Base-by-base conservation (phyloP, 1,140 invertebrate species). In the Sycobia sp. region DNA sequence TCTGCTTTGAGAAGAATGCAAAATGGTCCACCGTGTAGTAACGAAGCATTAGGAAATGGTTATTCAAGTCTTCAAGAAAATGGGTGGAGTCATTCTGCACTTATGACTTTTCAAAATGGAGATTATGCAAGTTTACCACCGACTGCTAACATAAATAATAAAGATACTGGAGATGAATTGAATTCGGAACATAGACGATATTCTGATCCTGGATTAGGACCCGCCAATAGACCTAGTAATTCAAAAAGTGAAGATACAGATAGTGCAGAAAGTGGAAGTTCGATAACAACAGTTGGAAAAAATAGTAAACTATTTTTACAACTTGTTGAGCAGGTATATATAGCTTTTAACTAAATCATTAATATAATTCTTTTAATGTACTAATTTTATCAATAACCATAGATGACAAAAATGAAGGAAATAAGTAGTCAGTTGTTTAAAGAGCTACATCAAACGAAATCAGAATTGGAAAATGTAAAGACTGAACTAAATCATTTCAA, bases 151-250 rank as follows among this genome's bases (percentile, higher is more conserved):
- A 75, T 73, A 29, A 76, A 81, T 58, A 72, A 66, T 49, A 72
- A 66, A 3, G 69, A 71, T 25, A 70, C 71, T 20, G 59, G 69
- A 0, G 72, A 80, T 5, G 78, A 80, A 44, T 47, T 77, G 11
- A 78, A 67, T 56, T 76, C 73, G 0, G 79, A 80, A 18, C 80
- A 81, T 16, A 73, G 85, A 38, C 74, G 84, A 57, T 85, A 83
- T 62, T 85, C 84, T 0, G 84, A 86, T 74, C 84, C 84, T 63
- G 84, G 85, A 0, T 58, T 86, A 14, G 81, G 75, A 8, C 84
- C 83, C 20, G 79, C 82, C 22, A 80, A 84, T n/a, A 1, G 62
- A 69, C 0, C 56, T 56, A 32, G 66, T 67, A 39, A 44, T 36
- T 11, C 65, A 71, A 34, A 82, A 76, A 82, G 76, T 66, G 83